Base-by-base conservation (phyloP, 2,888 invertebrate genomes). In the Syrphus vitripennis region DNA sequence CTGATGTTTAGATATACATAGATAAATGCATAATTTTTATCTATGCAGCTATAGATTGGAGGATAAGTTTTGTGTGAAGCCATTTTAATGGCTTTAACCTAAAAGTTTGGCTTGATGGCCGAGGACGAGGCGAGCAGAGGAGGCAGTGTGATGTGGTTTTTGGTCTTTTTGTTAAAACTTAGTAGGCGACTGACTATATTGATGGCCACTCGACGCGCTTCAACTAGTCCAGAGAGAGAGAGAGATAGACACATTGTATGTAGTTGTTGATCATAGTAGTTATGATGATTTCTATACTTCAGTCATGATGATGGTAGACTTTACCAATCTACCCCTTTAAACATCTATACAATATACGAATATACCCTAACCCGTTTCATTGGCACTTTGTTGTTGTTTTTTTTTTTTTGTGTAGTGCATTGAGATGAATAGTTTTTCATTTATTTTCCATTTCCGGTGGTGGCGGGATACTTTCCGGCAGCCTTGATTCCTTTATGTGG, bases 371-470 rank as follows among this genome's bases (percentile, higher is more conserved):
- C 31, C 14, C 48, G 1, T 34, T 67, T 67, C 48, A 34, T 48
- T 16, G 19, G 1, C 37, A 29, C 34, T 34, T 26, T 50, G 29
- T 59, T 48, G 24, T 61, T 53, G 19, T 42, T 53, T 14, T n/a
- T 31, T 24, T 42, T 34, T 71, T 48, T 29, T 59, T 26, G 19
- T 29, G 12, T 48, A 29, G 26, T 65, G 63, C 71, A 76, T 65
- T 69, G 81, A 77, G 87, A 84, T 87, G 83, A 87, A 87, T 83
- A 88, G 87, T 84, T 87, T 87, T 87, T 77, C 81, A 87, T 88
- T 87, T 86, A 86, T 87, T 88, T 88, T 88, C 77, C 87, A 88
- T 88, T 88, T 87, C 88, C 87, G 79, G 67, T 83, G 79, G 78
- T 87, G 83, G 82, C 78, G 48, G 69, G 42, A 74, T 82, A 70